Conservation (phyloP, 2,888 invertebrate genomes). For the Monopis laevigella region DNA sequence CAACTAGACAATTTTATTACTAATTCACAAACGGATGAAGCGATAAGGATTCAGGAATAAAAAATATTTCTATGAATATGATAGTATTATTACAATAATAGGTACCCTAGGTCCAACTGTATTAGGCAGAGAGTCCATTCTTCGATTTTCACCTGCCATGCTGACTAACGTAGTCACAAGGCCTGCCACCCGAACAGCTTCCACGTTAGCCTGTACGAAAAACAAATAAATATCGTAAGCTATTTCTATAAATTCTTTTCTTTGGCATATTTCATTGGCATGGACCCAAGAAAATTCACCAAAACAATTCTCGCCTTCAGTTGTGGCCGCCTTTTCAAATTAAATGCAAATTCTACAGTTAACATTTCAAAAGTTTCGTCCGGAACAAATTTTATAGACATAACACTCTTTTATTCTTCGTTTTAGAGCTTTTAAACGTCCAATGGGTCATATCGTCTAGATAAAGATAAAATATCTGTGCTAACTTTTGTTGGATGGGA, state of each 20-base stretch:
- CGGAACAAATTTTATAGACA: constrained; percentile 2
- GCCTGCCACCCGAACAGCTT: constrained; percentile 84
- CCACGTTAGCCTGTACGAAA: constrained; percentile 77
- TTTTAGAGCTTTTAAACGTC: no score
- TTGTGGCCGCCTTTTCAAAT: constrained; percentile 7
- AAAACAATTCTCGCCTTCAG: constrained; percentile 8
- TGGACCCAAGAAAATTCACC: constrained; percentile 8
- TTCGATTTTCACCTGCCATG: constrained; percentile 74
- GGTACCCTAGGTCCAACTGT: constrained; percentile 65
- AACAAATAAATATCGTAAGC: constrained; percentile 54
- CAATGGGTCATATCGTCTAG: no score
- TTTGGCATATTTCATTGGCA: constrained; percentile 1
- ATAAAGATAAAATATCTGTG: no score
- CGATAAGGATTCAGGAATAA: no score
- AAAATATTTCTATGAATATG: no score
- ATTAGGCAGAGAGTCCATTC: constrained; percentile 61
- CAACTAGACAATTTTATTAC: no score
- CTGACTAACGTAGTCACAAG: constrained; percentile 85
- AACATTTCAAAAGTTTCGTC: constrained; percentile 7
- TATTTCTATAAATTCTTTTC: background rate
- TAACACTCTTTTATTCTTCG: no score
- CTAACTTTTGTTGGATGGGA: no score
- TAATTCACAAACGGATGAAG: no score
- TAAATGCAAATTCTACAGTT: constrained; percentile 8
- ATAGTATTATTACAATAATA: no score